Percentiles rank a stretch among this genome's conserved stretches.
These are phyloP conservation scores for Aleiodes testaceus DNA, from an alignment of 2,888 invertebrate genomes.

Conservation along the genomic window DNA sequence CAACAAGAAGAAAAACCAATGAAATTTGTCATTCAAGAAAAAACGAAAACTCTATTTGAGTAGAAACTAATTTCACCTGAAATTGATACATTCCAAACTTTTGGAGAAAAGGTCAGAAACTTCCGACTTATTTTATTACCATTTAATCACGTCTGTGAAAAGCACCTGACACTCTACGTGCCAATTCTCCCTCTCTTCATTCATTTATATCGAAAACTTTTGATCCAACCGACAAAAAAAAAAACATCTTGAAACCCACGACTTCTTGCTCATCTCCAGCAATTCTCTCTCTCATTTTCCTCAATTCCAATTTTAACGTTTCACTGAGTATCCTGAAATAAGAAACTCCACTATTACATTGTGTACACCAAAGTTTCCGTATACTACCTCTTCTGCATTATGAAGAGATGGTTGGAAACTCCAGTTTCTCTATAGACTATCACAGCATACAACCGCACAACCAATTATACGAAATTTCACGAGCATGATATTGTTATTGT, in stretches of 20 bases:
- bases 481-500: neutral
- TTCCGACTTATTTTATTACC: slow-evolving; percentile 14
- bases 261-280: slow-evolving; percentile 39
- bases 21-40: neutral
- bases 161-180: slow-evolving; percentile 31
- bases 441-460: slow-evolving; percentile 28
- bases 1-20: too few relatives aligned
- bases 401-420: neutral
- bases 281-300: slow-evolving; percentile 3
- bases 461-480: slow-evolving; percentile 28
- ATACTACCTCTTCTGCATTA: too few relatives aligned
- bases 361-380: neutral
- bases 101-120: neutral
- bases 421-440: neutral
- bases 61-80: neutral
- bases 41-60: neutral
- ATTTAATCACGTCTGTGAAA: slow-evolving; percentile 32
- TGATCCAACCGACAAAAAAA: neutral
- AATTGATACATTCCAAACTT: neutral
- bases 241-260: slow-evolving; percentile 55
- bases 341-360: neutral
- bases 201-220: neutral
- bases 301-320: neutral
- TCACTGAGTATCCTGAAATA: neutral
- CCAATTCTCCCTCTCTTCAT: slow-evolving; percentile 42